Base-by-base conservation (phyloP, 2,113 vertebrate genomes). In the Anas platyrhynchos region DNA sequence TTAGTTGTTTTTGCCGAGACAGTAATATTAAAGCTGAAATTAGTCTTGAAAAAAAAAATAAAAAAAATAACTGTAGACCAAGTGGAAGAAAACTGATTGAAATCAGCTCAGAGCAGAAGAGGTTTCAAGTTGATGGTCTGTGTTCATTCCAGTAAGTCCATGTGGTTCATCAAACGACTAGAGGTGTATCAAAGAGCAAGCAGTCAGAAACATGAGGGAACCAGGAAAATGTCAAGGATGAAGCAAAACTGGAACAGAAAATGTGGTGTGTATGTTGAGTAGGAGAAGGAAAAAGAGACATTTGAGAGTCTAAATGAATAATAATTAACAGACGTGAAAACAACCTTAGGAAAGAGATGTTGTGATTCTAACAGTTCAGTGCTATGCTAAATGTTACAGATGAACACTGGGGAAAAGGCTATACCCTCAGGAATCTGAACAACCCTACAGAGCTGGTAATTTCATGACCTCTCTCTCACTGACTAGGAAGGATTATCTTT, bases 11-110 rank as follows among this genome's bases (percentile, higher is more conserved):
- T 65, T 87, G 29, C 71, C 86, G 72, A 97, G 87, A 75, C 14
- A 87, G 32, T 78, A 78, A 14, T 59, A 11, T 62, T 41, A 86
- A 27, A 67, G 18, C 21, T 89, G 46, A 94, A 97, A 97, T 96
- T 85, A 89, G 38, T 88, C 74, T 75, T 86, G 44, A 88, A 88
- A 96, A 95, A 75, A 85, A 48, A 50, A 50, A 50, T 22, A 88
- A 44, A 50, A 50, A 26, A 52, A 52, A 7, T 66, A 65, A 41
- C 21, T 92, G 4, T 66, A 32, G 71, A 8, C 21, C 58, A 65
- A 34, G 8, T 59, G 65, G 67, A 79, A 79, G 56, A 85, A 95
- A 91, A 43, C 1, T 59, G 62, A 59, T 74, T 74, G 63, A 87
- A 96, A 83, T 85, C 68, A 62, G 27, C 44, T 93, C 44, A 93